Evolutionary conservation across 2,113 vertebrate species (phyloP).

Genomic region (Crotalus viridis): DNA sequence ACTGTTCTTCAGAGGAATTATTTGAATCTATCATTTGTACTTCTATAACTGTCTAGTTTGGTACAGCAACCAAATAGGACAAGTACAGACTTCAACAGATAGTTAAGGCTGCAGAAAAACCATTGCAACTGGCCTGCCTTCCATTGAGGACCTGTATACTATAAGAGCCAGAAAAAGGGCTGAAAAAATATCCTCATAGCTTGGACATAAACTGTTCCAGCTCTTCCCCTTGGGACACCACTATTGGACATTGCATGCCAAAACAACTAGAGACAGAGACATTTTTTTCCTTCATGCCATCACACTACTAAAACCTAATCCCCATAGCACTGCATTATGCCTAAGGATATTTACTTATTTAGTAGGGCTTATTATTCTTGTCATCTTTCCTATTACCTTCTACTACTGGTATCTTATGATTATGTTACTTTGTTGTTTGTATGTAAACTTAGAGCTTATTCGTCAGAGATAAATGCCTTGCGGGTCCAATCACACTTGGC

Average conservation of each 20-base stretch:
- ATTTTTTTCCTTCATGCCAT: background rate
- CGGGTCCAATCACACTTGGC: too few species aligned
- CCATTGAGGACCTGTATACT: background rate
- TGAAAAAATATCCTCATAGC: background rate
- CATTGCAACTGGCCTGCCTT: background rate
- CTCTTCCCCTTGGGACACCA: background rate
- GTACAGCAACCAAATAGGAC: background rate
- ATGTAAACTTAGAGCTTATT: too few species aligned
- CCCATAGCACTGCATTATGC: background rate
- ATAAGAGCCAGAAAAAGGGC: background rate
- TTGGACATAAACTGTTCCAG: background rate
- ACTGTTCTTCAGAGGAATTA: background rate
- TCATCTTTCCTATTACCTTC: background rate
- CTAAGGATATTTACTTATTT: background rate
- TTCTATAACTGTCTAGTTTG: background rate
- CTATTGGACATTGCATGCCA: too few species aligned
- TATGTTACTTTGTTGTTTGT: too few species aligned
- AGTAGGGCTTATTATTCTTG: background rate
- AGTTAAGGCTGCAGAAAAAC: background rate
- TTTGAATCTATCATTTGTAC: background rate
- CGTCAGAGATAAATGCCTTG: too few species aligned
- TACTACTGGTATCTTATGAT: background rate
- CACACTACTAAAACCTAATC: background rate
- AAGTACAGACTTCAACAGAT: background rate
- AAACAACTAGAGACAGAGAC: background rate